These are phyloP conservation scores for Scolopax rusticola DNA, from an alignment of 2,797 vertebrate species.

Conservation along the genomic window DNA sequence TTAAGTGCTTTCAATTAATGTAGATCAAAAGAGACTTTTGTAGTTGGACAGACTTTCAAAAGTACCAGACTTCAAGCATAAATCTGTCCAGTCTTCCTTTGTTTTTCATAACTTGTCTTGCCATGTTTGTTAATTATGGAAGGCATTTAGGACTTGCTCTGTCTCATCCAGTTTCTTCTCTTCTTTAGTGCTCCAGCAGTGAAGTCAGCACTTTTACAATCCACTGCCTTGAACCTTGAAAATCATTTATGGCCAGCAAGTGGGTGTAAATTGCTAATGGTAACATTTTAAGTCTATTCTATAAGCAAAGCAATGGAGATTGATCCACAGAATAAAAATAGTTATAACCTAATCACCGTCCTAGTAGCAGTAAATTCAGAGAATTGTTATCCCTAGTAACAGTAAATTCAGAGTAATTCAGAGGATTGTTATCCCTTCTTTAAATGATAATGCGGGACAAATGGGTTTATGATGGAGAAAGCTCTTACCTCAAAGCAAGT, in stretches of 20 bases:
- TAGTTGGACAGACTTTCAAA: slow-evolving; percentile 46
- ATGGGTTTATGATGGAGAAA: background rate
- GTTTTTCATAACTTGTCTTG: slow-evolving; percentile 61
- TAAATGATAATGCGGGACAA: background rate
- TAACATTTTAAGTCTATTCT: background rate
- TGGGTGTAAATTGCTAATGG: slow-evolving; percentile 24
- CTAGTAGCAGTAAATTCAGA: background rate
- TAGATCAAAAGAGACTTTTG: slow-evolving; percentile 54
- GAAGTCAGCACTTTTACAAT: slow-evolving; percentile 60
- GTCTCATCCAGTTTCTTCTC: slow-evolving; percentile 58
- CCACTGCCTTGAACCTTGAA: slow-evolving; percentile 12
- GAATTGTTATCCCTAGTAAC: background rate
- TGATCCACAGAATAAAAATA: background rate
- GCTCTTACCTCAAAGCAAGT: slow-evolving; percentile 10
- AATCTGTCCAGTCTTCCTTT: slow-evolving; percentile 53
- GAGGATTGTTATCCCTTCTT: background rate
- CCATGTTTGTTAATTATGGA: slow-evolving; percentile 67
- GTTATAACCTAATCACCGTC: background rate
- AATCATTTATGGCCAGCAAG: slow-evolving; percentile 25
- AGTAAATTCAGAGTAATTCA: background rate
- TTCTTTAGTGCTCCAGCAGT: background rate
- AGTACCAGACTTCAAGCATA: slow-evolving; percentile 51
- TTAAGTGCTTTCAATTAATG: slow-evolving; percentile 47
- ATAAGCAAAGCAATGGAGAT: background rate
- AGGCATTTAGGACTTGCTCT: slow-evolving; percentile 56